Base-by-base conservation (phyloP, 2,888 invertebrate genomes). In the Creontiades dilutus region DNA sequence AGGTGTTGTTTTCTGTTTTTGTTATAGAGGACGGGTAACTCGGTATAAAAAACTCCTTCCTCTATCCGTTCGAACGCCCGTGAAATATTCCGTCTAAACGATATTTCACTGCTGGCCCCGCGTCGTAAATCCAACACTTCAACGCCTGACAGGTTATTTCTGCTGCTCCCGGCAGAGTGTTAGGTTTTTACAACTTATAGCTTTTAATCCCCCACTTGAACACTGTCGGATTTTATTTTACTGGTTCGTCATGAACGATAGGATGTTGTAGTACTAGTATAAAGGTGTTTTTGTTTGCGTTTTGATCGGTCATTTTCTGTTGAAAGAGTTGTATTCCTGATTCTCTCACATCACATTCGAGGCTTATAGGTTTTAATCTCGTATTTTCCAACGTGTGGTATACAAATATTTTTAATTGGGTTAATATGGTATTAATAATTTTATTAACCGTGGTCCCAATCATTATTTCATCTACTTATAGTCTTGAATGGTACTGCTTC, bases 191-290 rank as follows among this genome's bases (percentile, higher is more conserved):
- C 27, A 68, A 23, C 68, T 68, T 68, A 68, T 27, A 68, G 68
- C 68, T 68, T 68, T 68, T 68, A 68, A 68, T 68, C 61, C n/a
- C 68, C 23, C 37, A 37, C 37, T 37, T 37, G 68, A 19, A 68
- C 2, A 68, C 23, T n/a, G 27, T 5, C 68, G 23, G 68, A 68
- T 9, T 23, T 68, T 13, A 23, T 23, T 68, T 68, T 23, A 19
- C 27, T 12, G 23, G 68, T 37, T 13, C 23, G 68, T 23, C 27
- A 12, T 13, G 19, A 7, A 23, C 12, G 12, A 12, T 0, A 11
- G 68, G 37, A 37, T 2, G 37, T 4, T 37, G 37, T 37, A 37
- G 37, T 37, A 37, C 37, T 37, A 37, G 37, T 37, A 37, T 7
- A 37, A 4, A 37, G 37, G 37, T 37, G 7, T 37, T 37, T 37